Evolutionary conservation across 2,797 vertebrate genomes (phyloP), one percentile per base, ranked within the genome.

Genomic region (Sebastes alutus): DNA sequence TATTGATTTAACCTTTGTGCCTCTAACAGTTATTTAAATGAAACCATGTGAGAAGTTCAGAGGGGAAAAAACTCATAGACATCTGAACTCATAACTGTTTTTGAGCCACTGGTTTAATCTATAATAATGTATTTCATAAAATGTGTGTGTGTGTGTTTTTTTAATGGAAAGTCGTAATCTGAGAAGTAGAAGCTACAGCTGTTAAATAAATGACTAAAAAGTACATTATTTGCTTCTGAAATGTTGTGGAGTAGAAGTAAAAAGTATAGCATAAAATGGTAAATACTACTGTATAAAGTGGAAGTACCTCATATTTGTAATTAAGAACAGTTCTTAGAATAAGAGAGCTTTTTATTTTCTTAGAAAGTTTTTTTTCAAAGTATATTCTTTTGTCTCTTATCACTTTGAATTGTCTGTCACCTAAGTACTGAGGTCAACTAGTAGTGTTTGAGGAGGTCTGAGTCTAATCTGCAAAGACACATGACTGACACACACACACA

Each of bases 401-500:
- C 63, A 30, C 33, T 78, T 83, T 86, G 7, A 83, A 73, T 72
- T 88, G 68, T 80, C 46, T 78, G 68, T 83, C 60, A 81, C 38
- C 13, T 69, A 32, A 86, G 62, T 16, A n/a, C 77, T 77, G 66
- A 73, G 84, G 72, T 84, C 77, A 81, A 25, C 65, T 76, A 73
- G 38, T 72, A 64, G 78, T 88, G 77, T 83, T 88, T 86, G 56
- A 88, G 33, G 75, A 86, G 72, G 82, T 85, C 67, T 86, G 72
- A 77, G 70, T 20, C 46, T 81, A 89, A 86, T 85, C 75, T 80
- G 77, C 33, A 75, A 75, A 67, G 65, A 73, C 81, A 81, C 54
- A 79, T 76, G 75, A 62, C 64, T 46, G 56, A 54, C 61, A 55
- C 75, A 72, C 73, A 58, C 75, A 35, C 33, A 12, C 33, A 35